Conservation (phyloP, 2,113 vertebrate genomes). For the Chionomys nivalis region DNA sequence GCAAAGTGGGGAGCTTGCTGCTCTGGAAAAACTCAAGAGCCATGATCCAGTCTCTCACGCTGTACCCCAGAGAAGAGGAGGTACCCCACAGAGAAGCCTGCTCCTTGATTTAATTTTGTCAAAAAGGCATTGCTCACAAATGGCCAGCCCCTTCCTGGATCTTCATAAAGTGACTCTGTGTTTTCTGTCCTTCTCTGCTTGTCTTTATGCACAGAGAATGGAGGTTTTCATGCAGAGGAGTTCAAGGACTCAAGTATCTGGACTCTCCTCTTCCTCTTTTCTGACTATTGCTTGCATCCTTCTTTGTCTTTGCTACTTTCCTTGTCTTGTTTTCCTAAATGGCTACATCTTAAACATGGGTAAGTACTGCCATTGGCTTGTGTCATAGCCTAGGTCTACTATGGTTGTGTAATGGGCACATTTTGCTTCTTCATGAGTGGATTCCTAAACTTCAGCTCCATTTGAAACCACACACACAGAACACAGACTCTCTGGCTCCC, state of each 20-base stretch:
- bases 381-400: background rate
- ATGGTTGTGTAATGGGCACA: accelerated
- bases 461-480: background rate
- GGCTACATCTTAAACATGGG: background rate
- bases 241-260: background rate
- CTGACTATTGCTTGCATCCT: background rate
- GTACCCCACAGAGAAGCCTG: background rate
- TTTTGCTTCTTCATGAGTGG: background rate
- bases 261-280: background rate
- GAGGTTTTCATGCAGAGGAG: too few relatives aligned
- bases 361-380: background rate
- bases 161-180: background rate
- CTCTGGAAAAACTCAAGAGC: background rate
- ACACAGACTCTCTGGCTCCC: background rate
- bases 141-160: background rate
- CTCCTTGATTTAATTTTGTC: background rate
- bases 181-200: background rate
- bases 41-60: too few relatives aligned
- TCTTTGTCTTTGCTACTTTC: background rate
- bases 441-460: background rate
- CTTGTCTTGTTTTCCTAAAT: background rate
- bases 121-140: background rate
- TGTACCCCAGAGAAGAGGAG: background rate
- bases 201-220: background rate
- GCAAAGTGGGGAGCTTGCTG: background rate